These are phyloP conservation scores for Tichodroma muraria DNA, from an alignment of 2,113 vertebrate genomes.

Conservation along the genomic window DNA sequence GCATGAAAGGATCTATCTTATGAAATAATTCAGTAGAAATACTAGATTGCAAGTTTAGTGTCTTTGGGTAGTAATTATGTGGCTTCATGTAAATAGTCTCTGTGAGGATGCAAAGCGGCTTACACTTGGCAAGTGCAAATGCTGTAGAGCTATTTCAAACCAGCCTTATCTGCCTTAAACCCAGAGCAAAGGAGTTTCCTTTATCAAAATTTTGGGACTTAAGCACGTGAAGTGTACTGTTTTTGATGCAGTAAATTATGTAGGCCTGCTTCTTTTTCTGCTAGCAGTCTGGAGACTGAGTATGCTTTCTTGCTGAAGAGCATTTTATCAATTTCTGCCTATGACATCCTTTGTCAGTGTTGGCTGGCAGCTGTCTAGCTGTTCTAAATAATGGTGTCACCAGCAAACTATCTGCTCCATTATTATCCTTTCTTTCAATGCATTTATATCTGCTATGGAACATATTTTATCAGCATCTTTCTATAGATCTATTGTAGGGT, in stretches of 20 bases:
- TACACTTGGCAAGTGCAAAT: neutral
- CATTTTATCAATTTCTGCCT: neutral
- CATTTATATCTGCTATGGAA: neutral
- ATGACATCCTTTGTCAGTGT: neutral
- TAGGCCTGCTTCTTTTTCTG: neutral
- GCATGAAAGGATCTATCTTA: neutral
- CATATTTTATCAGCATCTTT: neutral
- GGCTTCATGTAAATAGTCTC: neutral
- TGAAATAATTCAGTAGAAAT: neutral
- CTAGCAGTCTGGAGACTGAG: neutral
- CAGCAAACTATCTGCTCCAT: neutral
- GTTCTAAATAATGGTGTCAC: neutral
- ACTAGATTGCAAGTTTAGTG: neutral
- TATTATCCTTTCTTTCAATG: neutral
- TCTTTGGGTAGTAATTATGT: neutral
- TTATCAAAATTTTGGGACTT: neutral
- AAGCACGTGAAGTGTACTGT: neutral
- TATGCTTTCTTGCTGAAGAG: neutral
- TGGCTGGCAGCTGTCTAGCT: neutral
- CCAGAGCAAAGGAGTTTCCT: neutral
- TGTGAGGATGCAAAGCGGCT: neutral
- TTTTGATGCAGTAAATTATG: neutral
- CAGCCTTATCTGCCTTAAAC: neutral
- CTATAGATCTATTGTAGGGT: neutral
- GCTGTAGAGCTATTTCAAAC: neutral